Conservation (phyloP, 1,140 invertebrate species). For the Aphis craccivora region DNA sequence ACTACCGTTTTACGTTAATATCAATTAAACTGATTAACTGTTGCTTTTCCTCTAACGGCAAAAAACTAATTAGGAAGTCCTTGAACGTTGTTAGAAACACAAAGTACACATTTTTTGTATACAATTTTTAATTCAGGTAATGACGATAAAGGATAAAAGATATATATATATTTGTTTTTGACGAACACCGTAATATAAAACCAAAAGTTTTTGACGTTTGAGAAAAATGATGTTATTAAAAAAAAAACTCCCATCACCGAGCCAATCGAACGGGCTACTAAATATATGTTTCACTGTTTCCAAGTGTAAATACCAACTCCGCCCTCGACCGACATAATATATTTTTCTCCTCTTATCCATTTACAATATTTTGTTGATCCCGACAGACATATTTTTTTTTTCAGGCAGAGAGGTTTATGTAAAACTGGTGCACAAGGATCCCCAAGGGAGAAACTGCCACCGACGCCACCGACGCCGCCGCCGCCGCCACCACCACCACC, state of each 20-base stretch:
- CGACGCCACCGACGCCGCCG: no score
- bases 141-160: background rate
- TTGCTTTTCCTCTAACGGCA: background rate
- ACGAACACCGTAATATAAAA: background rate
- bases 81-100: background rate
- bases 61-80: constrained; percentile 7
- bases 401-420: constrained; percentile 41
- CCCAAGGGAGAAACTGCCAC: constrained; percentile 33
- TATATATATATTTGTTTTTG: background rate
- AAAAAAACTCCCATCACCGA: constrained; percentile 33
- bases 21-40: constrained; percentile 19
- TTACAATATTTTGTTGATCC: constrained; percentile 44
- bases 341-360: constrained; percentile 41
- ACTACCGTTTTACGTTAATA: background rate
- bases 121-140: background rate
- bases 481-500: background rate
- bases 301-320: background rate
- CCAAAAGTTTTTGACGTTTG: constrained; percentile 25
- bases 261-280: constrained; percentile 35
- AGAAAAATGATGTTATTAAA: constrained; percentile 39
- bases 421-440: constrained; percentile 29
- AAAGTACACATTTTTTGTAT: background rate
- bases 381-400: background rate
- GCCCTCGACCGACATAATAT: background rate
- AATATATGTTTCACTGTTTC: constrained; percentile 9